Evolutionary conservation across 1,140 invertebrate species (phyloP), one percentile per base, ranked within the genome.

Genomic region (Penaeus vannamei): DNA sequence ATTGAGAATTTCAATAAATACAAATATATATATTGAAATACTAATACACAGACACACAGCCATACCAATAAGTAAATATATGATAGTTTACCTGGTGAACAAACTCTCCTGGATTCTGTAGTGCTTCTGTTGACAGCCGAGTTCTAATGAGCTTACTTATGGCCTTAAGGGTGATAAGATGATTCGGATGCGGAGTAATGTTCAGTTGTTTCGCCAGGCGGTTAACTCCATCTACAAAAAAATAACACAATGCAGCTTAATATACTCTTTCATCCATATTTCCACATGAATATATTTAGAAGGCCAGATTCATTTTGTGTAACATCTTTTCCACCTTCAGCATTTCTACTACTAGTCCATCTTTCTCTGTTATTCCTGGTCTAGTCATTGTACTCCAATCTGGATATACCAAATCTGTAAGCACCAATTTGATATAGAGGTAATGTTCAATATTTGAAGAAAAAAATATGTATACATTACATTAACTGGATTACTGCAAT

Each of bases 181-280:
- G 96, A 93, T 98, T 95, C 10, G 96, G 95, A 94, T 99, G 97
- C 20, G 95, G 95, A 0, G 95, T 94, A 46, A 98, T 95, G 91
- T 97, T 95, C 46, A 99, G 93, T 69, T 98, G 93, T 92, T 96
- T 95, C 8, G 97, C 96, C 77, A 99, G 92, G 61, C 93, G 92
- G 82, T 95, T 95, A 3, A 98, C 95, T 62, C 97, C 97, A 81
- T 95, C 97, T 98, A 92, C 90, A 95, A 95, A 92, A 76, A 80
- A 90, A 91, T 84, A 84, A 90, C 90, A 87, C 87, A 91, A 89
- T 87, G 86, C 86, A 53, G 61, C 84, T 85, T 62, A 86, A 29
- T 79, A 61, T 86, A 84, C 7, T 22, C 61, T 86, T 20, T 66
- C 42, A 82, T 29, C 23, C 29, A 22, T 26, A 36, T 19, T 36